Conservation (phyloP, 30 jellyfish, hydroid and myxozoan species). For the Clytia hemisphaerica region DNA sequence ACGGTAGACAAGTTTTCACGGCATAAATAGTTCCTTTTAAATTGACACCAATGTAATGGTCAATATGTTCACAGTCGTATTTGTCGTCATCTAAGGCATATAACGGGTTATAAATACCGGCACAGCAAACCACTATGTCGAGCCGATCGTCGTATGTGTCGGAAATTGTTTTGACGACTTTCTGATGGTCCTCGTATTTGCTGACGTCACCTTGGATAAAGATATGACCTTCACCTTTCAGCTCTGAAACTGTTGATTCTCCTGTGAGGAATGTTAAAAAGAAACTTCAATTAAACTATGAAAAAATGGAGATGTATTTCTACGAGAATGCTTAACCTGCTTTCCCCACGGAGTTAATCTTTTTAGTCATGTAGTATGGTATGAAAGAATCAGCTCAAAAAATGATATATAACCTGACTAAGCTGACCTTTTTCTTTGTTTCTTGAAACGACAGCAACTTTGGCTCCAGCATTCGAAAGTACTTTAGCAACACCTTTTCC, state of each 20-base stretch:
- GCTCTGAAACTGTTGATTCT: not conserved
- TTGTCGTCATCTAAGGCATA: no score
- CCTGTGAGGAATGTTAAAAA: not conserved
- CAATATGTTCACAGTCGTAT: not conserved
- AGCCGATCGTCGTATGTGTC: not conserved
- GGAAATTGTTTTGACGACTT: not conserved
- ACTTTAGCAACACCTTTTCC: not conserved
- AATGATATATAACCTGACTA: no score
- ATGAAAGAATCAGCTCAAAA: no score
- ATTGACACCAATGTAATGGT: not conserved
- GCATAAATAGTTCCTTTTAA: conserved; percentile 9
- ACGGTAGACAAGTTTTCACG: not conserved
- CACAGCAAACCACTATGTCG: conserved; percentile 10
- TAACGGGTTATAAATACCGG: not conserved
- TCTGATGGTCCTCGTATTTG: not conserved
- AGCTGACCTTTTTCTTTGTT: not conserved
- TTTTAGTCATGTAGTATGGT: no score
- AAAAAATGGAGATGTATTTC: no score
- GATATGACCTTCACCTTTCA: not conserved
- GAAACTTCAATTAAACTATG: no score
- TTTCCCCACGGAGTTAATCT: not conserved
- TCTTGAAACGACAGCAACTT: conserved; percentile 9
- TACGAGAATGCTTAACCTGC: not conserved
- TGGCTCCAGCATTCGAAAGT: conserved; percentile 12
- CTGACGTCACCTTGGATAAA: conserved; percentile 2